A percentile compares a stretch with the other conserved stretches of the same genome.
Evolutionary conservation across 1,140 invertebrate genomes (phyloP).

Genomic region (Aphidius ervi): DNA sequence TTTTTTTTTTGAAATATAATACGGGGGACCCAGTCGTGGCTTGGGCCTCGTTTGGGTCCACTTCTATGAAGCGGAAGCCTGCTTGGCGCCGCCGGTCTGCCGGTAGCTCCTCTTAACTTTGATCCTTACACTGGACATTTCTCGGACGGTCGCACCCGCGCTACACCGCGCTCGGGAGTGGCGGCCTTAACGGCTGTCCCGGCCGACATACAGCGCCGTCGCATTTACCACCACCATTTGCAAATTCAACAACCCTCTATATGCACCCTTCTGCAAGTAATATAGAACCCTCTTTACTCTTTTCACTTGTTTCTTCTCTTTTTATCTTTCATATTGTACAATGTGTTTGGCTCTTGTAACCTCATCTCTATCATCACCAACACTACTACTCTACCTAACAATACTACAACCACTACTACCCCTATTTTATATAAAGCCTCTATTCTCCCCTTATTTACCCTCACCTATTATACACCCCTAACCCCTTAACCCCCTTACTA

Average conservation of each 20-base stretch:
- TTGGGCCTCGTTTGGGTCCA: constrained; percentile 25
- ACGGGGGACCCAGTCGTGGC: constrained; percentile 22
- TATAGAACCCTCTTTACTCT: constrained; percentile 8
- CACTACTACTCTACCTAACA: too few relatives aligned
- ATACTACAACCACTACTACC: too few relatives aligned
- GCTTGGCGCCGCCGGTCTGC: constrained; percentile 34
- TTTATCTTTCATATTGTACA: too few relatives aligned
- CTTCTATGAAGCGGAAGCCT: constrained; percentile 36
- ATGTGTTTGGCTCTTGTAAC: too few relatives aligned
- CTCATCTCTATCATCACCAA: too few relatives aligned
- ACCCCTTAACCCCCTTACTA: constrained; percentile 5
- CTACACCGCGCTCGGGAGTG: constrained; percentile 54
- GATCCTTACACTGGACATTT: constrained; percentile 45
- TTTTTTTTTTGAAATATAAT: too few relatives aligned
- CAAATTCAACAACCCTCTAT: constrained; percentile 26
- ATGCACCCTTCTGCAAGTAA: constrained; percentile 14
- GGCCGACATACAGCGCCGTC: constrained; percentile 45
- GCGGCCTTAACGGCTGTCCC: constrained; percentile 48
- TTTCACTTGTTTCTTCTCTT: too few relatives aligned
- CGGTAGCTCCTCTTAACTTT: constrained; percentile 39
- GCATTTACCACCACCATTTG: constrained; percentile 28
- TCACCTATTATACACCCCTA: constrained; percentile 14
- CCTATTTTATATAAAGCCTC: too few relatives aligned
- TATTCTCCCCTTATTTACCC: constrained; percentile 7
- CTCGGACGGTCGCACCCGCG: constrained; percentile 51